These are phyloP conservation scores for Caenorhabditis japonica DNA, from an alignment of 2,888 invertebrate genomes.

Conservation along the genomic window DNA sequence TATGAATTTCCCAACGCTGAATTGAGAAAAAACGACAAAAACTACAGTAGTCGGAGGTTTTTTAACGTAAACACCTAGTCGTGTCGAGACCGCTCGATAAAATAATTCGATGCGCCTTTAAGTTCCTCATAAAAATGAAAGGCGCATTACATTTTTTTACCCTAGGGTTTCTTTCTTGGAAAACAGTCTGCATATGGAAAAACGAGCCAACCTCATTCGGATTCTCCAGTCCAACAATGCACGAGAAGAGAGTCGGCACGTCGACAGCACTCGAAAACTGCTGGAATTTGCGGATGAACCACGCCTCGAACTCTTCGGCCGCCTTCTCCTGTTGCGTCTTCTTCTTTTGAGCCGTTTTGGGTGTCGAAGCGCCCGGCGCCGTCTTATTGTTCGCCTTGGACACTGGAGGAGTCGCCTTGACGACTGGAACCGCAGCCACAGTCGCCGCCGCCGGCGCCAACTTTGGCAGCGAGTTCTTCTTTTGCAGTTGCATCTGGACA, in stretches of 20 bases:
- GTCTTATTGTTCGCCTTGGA: conserved; percentile 19
- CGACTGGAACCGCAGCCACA: conserved; percentile 17
- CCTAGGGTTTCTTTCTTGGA: too few relatives aligned
- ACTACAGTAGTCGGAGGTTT: too few relatives aligned
- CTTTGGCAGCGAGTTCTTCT: conserved; percentile 34
- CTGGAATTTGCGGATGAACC: conserved; percentile 44
- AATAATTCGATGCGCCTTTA: too few relatives aligned
- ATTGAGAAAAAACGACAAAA: too few relatives aligned
- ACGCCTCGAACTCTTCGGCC: conserved; percentile 24
- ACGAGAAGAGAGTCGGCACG: conserved; percentile 23
- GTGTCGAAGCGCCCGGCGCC: conserved; percentile 2
- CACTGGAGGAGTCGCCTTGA: conserved; percentile 22
- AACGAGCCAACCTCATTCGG: conserved; percentile 71
- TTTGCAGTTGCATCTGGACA: conserved; percentile 42
- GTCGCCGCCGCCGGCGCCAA: conserved; percentile 38
- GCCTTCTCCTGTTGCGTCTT: conserved; percentile 22
- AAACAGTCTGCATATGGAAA: too few relatives aligned
- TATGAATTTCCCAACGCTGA: too few relatives aligned
- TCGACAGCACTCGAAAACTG: conserved; percentile 10
- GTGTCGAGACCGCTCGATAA: too few relatives aligned
- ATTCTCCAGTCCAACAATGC: conserved; percentile 61
- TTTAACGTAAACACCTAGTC: too few relatives aligned
- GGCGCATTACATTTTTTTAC: too few relatives aligned
- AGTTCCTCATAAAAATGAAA: too few relatives aligned
- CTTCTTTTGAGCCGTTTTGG: conserved; percentile 11